These are phyloP conservation scores for Crioceris asparagi DNA, from an alignment of 2,888 invertebrate species.

Conservation along the genomic window DNA sequence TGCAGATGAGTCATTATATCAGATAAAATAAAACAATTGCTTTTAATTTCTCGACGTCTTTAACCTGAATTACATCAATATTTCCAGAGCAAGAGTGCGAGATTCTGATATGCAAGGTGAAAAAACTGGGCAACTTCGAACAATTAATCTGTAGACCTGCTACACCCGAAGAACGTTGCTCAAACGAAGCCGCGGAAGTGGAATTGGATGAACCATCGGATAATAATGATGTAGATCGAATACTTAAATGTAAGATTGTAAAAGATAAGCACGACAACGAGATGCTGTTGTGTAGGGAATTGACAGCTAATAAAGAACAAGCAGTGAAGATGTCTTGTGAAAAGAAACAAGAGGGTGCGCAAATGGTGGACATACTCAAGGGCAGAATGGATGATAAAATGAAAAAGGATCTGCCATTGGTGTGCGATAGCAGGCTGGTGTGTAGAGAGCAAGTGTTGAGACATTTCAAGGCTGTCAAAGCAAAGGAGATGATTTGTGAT, in stretches of 20 bases:
- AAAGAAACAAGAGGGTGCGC: too few relatives aligned
- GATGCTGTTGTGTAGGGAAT: constrained; percentile 9
- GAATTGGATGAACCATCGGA: too few relatives aligned
- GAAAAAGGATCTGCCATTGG: too few relatives aligned
- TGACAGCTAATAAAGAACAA: not conserved
- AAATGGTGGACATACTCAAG: too few relatives aligned
- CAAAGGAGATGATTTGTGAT: too few relatives aligned
- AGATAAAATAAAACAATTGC: too few relatives aligned
- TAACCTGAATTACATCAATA: not conserved
- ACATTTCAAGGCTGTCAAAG: too few relatives aligned
- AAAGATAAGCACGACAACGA: constrained; percentile 8
- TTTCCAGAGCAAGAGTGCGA: too few relatives aligned
- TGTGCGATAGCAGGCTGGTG: constrained; percentile 4
- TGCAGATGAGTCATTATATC: too few relatives aligned
- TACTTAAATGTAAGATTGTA: constrained; percentile 11
- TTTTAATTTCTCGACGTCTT: not conserved
- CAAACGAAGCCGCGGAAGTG: not conserved
- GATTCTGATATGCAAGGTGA: constrained; percentile 9
- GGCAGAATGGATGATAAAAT: too few relatives aligned
- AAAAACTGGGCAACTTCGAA: constrained; percentile 6
- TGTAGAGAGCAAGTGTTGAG: not conserved
- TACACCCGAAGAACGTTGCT: not conserved
- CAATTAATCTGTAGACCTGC: constrained; percentile 6
- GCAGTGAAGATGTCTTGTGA: not conserved
- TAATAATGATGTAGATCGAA: too few relatives aligned